Conservation (phyloP, 2,888 invertebrate genomes). For the Monoplex corrugatus region DNA sequence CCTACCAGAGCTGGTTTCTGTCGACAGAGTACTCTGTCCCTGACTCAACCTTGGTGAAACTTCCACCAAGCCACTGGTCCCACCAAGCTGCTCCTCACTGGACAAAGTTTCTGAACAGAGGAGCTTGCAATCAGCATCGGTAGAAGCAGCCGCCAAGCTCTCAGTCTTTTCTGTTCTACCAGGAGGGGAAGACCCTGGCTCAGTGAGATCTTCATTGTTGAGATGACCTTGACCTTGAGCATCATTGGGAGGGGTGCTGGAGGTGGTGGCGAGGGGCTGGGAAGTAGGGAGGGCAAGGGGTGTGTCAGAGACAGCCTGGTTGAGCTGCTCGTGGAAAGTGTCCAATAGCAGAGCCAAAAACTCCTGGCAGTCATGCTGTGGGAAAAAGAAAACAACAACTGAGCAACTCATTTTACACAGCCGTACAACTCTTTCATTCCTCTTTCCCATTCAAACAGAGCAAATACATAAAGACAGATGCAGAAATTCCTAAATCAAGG, state of each 20-base stretch:
- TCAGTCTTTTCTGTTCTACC: conserved; percentile 5
- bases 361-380: conserved; percentile 87
- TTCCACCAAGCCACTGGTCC: background rate
- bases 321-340: conserved; percentile 85
- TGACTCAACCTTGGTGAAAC: background rate
- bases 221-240: conserved; percentile 39
- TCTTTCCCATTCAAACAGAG: no score
- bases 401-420: no score
- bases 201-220: conserved; percentile 39
- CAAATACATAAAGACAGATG: no score
- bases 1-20: background rate
- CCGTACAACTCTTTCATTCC: no score
- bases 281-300: background rate
- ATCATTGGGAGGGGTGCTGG: background rate
- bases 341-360: conserved; percentile 86
- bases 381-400: no score
- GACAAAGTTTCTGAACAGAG: conserved; percentile 17
- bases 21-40: background rate
- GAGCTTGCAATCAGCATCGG: background rate
- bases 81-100: conserved; percentile 43
- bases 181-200: conserved; percentile 24
- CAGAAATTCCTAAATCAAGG: no score
- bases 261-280: conserved; percentile 28
- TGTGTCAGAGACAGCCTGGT: conserved; percentile 52
- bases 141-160: background rate